These are phyloP conservation scores for Leuciscus idus DNA, from an alignment of 2,113 vertebrate genomes.

Conservation along the genomic window DNA sequence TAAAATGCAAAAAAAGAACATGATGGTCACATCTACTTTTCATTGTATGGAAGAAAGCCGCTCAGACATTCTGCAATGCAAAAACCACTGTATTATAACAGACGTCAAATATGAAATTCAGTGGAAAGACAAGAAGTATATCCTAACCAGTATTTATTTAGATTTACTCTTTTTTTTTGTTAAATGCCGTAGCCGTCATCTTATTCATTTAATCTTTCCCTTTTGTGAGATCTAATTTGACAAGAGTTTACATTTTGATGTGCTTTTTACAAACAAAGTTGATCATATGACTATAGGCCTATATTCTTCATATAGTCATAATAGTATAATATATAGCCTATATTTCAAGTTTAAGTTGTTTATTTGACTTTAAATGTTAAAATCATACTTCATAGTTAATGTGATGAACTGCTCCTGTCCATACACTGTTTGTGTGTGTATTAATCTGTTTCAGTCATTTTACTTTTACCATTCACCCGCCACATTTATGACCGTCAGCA, in stretches of 20 bases:
- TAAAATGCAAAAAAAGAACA: background rate
- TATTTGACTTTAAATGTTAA: constrained; percentile 12
- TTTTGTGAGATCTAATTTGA: background rate
- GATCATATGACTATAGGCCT: too few species aligned
- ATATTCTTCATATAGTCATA: background rate
- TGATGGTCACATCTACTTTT: background rate
- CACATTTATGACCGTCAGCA: background rate
- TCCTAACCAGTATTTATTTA: background rate
- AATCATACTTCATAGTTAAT: background rate
- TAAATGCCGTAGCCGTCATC: background rate
- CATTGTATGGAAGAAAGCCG: background rate
- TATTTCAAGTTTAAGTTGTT: background rate
- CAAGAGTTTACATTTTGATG: constrained; percentile 16
- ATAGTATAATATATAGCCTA: background rate
- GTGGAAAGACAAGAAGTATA: background rate
- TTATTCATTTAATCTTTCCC: background rate
- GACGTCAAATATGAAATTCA: background rate
- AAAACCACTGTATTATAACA: background rate
- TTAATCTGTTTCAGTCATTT: background rate
- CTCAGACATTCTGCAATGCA: background rate
- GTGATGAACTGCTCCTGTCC: background rate
- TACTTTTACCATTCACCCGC: background rate
- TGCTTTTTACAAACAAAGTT: background rate
- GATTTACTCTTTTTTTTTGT: background rate
- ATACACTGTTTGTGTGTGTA: background rate